Evolutionary conservation across 2,113 vertebrate species (phyloP), one percentile per base, ranked within the genome.

Genomic region (human): DNA sequence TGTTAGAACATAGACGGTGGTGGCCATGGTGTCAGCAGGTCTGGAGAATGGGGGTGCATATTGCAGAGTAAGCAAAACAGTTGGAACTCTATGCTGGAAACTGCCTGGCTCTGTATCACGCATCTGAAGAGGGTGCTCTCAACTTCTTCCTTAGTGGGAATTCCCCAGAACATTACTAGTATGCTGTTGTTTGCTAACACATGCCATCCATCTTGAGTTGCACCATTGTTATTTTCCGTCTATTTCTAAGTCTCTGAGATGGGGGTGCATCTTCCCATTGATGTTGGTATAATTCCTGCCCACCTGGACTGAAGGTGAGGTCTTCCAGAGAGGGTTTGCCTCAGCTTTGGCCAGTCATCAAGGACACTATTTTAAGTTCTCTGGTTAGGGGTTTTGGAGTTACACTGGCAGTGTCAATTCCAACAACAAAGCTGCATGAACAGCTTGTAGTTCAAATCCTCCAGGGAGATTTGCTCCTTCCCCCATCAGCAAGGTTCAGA

Each of bases 151-250:
- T 38, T 23, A 23, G 27, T 13, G 48, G 38, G 23, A 89, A 79
- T 38, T 61, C 22, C 8, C 23, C 6, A 9, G 73, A 18, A 8
- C 43, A 27, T 9, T 2, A 8, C 27, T 10, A 23, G 0, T 13
- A 0, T 14, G 23, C 55, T 32, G 2, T 23, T 9, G 0, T n/a
- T n/a, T 80, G 52, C 85, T 3, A 0, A 43, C 32, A 18, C 5
- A 13, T 17, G 8, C 11, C 52, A 45, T 73, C 35, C 57, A 55
- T 64, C 30, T 23, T 18, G 23, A 92, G 32, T 55, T 12, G 5
- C n/a, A 13, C 0, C 0, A 43, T 17, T 59, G 35, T 78, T 55
- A 88, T 75, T 75, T 25, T 4, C 5, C 8, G n/a, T 45, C 78
- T 4, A 7, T 8, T 32, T 72, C 35, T 12, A 5, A 35, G 76